These are phyloP conservation scores for Dromius quadrimaculatus DNA, from an alignment of 2,888 invertebrate species.

Conservation along the genomic window DNA sequence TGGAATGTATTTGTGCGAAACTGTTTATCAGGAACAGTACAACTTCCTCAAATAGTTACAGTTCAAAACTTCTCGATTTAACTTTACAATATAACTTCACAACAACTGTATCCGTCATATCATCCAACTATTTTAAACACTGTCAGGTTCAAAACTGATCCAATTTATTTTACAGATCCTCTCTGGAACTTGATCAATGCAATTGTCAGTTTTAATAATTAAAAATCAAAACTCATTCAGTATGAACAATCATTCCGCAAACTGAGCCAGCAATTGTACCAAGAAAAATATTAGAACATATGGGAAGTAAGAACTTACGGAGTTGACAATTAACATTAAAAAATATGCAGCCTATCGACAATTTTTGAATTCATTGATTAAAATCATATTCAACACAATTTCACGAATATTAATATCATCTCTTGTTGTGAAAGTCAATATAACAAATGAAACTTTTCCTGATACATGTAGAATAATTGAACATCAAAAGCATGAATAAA, in stretches of 20 bases:
- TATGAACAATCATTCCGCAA: no score
- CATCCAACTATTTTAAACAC: slow-evolving; percentile 19
- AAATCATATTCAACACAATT: not conserved
- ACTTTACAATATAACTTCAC: slow-evolving; percentile 29
- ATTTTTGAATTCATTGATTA: not conserved
- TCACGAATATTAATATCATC: not conserved
- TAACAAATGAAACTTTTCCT: no score
- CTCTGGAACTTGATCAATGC: no score
- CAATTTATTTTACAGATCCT: slow-evolving; percentile 8
- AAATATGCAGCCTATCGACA: not conserved
- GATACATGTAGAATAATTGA: no score
- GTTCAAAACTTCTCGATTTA: slow-evolving; percentile 30
- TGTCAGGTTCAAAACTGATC: slow-evolving; percentile 22
- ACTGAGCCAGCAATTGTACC: no score
- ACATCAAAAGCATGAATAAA: no score
- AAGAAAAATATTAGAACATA: not conserved
- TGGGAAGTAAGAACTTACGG: no score
- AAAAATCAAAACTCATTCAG: no score
- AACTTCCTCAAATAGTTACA: slow-evolving; percentile 20
- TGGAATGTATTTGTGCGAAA: slow-evolving; percentile 8
- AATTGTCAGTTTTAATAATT: no score
- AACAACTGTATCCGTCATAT: slow-evolving; percentile 36
- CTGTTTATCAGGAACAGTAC: slow-evolving; percentile 2
- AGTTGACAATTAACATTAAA: not conserved
- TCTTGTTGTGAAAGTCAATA: not conserved